Percentiles rank a stretch among this genome's conserved stretches.
phyloP scores from a whole-genome alignment of 1,140 invertebrate species.

The Heliconius eleuchia region DNA sequence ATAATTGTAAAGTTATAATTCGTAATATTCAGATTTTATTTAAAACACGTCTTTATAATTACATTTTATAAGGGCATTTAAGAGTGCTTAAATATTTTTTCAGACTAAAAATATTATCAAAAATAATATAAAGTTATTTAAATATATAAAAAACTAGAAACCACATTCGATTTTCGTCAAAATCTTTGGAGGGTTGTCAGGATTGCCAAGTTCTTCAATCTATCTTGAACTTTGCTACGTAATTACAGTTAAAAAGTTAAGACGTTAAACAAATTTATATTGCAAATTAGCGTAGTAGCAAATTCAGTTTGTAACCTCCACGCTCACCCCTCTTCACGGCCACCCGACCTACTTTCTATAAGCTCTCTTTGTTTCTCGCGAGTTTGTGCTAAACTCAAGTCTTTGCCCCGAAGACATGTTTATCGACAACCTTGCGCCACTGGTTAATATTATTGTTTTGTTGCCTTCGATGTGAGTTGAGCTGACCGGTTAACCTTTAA shows the following conservation, averaged over 20 bases:
- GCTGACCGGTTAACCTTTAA: constrained; percentile 28
- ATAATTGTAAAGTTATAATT: background rate
- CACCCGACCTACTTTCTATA: constrained; percentile 64
- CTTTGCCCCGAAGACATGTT: constrained; percentile 65
- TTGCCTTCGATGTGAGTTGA: constrained; percentile 26
- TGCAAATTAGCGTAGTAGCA: constrained; percentile 71
- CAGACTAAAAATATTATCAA: too few species aligned
- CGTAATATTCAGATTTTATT: background rate
- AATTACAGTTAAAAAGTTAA: constrained; percentile 80
- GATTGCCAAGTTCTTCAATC: constrained; percentile 68
- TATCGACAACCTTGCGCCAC: constrained; percentile 52
- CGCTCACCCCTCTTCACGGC: constrained; percentile 50
- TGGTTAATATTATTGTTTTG: constrained; percentile 43
- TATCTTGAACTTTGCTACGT: constrained; percentile 72
- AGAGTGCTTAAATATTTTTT: background rate
- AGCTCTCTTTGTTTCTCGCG: constrained; percentile 72
- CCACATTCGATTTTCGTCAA: constrained; percentile 23
- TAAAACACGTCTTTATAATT: background rate
- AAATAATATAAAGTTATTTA: background rate
- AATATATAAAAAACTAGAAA: background rate
- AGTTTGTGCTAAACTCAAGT: constrained; percentile 64
- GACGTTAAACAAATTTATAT: constrained; percentile 81
- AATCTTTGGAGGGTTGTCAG: constrained; percentile 49
- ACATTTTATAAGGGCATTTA: background rate
- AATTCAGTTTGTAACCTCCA: constrained; percentile 65